A percentile compares a stretch with the other conserved stretches of the same genome.
Conservation (phyloP, 1,140 invertebrate species). For the Drosophila paulistorum region DNA sequence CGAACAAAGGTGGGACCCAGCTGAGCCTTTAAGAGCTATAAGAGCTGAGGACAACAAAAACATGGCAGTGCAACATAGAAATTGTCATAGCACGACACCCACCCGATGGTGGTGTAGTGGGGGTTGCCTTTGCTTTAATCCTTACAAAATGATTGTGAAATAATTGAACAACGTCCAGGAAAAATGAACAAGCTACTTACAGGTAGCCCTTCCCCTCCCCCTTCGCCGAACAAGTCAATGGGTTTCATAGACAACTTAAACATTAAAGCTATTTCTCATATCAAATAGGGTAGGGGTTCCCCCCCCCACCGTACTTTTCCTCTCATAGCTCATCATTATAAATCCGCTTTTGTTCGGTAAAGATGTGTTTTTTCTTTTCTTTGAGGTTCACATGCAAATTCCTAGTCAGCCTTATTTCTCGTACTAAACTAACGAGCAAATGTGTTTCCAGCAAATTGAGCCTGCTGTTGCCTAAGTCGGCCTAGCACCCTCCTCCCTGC, state of each 20-base stretch:
- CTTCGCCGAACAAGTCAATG: too few relatives aligned
- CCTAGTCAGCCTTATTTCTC: background rate
- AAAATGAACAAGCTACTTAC: background rate
- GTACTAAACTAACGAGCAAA: constrained; percentile 49
- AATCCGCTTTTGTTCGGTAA: background rate
- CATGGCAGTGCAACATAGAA: constrained; percentile 17
- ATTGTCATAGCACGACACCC: constrained; percentile 21
- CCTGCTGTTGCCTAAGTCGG: background rate
- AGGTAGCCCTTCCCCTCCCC: too few relatives aligned
- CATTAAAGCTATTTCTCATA: too few relatives aligned
- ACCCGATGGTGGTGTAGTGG: background rate
- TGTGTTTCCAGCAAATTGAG: constrained; percentile 57
- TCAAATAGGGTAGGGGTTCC: too few relatives aligned
- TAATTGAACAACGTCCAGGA: constrained; percentile 47
- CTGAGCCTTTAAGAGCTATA: constrained; percentile 1
- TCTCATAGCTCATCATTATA: too few relatives aligned
- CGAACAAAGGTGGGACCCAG: constrained; percentile 39
- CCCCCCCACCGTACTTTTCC: too few relatives aligned
- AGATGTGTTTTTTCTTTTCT: background rate
- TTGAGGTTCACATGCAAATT: constrained; percentile 5
- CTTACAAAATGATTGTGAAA: constrained; percentile 52
- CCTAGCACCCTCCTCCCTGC: background rate
- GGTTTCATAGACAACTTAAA: too few relatives aligned
- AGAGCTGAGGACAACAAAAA: background rate
- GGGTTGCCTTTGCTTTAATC: background rate